Evolutionary conservation across 2,888 invertebrate genomes (phyloP).

Genomic region (Malachius bipustulatus): DNA sequence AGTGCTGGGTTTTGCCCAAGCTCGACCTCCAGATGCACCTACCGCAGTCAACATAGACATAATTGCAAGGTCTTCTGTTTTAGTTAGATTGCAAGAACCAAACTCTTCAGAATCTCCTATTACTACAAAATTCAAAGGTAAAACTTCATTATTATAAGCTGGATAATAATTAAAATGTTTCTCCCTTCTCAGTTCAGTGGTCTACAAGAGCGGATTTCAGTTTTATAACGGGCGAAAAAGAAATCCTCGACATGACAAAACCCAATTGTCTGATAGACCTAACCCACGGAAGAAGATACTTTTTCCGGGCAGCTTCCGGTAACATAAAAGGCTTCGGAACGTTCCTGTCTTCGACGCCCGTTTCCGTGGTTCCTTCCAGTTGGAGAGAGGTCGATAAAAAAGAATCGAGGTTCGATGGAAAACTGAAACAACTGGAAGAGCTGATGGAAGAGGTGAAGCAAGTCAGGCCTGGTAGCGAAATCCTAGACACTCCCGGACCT

Average conservation of each 20-base stretch:
- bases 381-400: constrained; percentile 77
- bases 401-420: constrained; percentile 55
- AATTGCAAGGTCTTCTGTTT: constrained; percentile 58
- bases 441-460: constrained; percentile 60
- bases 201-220: constrained; percentile 76
- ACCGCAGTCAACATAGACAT: constrained; percentile 69
- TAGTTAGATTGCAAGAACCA: constrained; percentile 54
- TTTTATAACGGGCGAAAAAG: constrained; percentile 65
- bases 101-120: constrained; percentile 62
- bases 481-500: constrained; percentile 51
- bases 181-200: constrained; percentile 72
- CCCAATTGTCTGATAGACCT: constrained; percentile 55
- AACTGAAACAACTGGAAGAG: constrained; percentile 59
- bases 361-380: constrained; percentile 84
- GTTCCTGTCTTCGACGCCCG: constrained; percentile 63
- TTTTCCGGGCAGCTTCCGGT: constrained; percentile 83
- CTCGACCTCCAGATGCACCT: constrained; percentile 70
- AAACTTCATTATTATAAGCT: constrained; percentile 13
- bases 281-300: constrained; percentile 76
- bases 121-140: constrained; percentile 86
- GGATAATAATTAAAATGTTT: background rate
- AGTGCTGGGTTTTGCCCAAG: constrained; percentile 78
- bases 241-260: constrained; percentile 56
- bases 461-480: constrained; percentile 45
- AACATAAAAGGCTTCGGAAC: constrained; percentile 86